Base-by-base conservation (phyloP, 2,113 vertebrate genomes). In the Struthio camelus region DNA sequence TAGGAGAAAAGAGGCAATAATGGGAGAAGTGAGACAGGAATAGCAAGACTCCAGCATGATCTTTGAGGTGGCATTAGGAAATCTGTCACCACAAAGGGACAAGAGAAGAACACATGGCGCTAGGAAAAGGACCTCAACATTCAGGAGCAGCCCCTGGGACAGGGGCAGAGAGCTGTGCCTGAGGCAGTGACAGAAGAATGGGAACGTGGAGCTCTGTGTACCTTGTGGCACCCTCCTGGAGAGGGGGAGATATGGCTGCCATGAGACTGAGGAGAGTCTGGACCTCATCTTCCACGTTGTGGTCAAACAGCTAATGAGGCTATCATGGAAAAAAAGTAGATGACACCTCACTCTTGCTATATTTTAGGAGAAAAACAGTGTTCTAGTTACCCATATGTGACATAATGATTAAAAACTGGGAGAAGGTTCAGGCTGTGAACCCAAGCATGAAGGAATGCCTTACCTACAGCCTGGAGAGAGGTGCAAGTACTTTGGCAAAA, bases 231-330 rank as follows among this genome's bases (percentile, higher is more conserved):
- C 25, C 5, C 27, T 69, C 46, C 38, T 12, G 10, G 73, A 25
- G 30, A 14, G 25, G 27, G n/a, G 44, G 65, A 11, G 38, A 28
- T 0, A 44, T 48, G 11, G 32, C 40, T 59, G 69, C 24, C 42
- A 56, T 7, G 17, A 66, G 69, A 77, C 80, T 80, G 69, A 91
- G 25, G 25, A 58, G 34, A 24, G 25, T 34, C 38, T 56, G 40
- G 76, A 40, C 9, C 44, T 25, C 3, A 0, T 65, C 56, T 46
- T 36, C 77, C 20, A 38, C 0, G 0, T 12, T 72, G 28, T 6
- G 44, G 27, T 24, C 70, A 81, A 87, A 53, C 3, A 48, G 18
- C 23, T 30, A n/a, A 46, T 4, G 4, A 19, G 9, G 7, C 40
- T 23, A 25, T 30, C 34, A 20, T 4, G 32, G 53, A 70, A 36